Evolutionary conservation across 2,113 vertebrate genomes (phyloP), one percentile per base, ranked within the genome.

Genomic region (Xyrauchen texanus): DNA sequence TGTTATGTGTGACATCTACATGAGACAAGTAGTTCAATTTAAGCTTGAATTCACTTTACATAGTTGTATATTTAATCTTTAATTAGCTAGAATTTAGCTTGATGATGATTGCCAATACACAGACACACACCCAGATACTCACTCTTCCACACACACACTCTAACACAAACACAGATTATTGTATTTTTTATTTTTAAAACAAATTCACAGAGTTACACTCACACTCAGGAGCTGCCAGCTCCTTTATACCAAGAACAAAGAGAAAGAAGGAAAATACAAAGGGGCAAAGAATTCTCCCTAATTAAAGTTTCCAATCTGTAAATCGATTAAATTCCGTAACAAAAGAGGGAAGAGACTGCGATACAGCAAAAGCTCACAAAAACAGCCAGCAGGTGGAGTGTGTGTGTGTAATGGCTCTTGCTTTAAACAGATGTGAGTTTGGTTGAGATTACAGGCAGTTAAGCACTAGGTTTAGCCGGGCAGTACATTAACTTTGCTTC

Each of bases 301-400:
- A 75, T 81, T 76, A 81, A 75, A 81, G 71, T 81, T 80, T 75
- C 63, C 79, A 80, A 80, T 80, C 79, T 80, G 79, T 51, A 80
- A 80, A 81, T 67, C 63, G 47, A 80, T 80, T 73, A 71, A 73
- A 74, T 80, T 73, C 53, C 47, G 68, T 53, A 65, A 80, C 68
- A 80, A 73, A 78, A 73, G 78, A 73, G 68, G 16, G 21, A 42
- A 62, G 45, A 53, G 58, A 70, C 47, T 46, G 53, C 16, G 3
- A 9, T 67, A 47, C 63, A n/a, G 49, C 64, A 69, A 52, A 46
- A 57, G 60, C 34, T 44, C 51, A n/a, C 68, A 62, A 60, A 34
- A 63, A 64, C 10, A 53, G 57, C 16, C 72, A 76, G 79, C 67
- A 67, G 73, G 64, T 81, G 72, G 71, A 61, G 63, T 61, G 70